Conservation (phyloP, 92 coral and sea anemone genomes). For the Zoanthus gigantus region DNA sequence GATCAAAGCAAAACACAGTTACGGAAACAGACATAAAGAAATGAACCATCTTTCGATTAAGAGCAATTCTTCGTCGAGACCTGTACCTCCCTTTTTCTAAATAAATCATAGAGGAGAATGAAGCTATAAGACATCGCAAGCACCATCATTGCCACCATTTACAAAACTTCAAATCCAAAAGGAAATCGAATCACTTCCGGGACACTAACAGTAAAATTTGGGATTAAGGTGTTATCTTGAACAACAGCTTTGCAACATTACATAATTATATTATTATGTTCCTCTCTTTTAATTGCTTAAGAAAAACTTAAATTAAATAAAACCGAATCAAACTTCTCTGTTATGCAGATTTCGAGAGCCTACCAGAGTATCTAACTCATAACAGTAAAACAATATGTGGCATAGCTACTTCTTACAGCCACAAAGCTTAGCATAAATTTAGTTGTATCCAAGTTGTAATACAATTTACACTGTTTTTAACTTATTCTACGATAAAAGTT, state of each 20-base stretch:
- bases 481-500: background rate
- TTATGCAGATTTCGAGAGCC: background rate
- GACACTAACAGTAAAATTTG: conserved; percentile 14
- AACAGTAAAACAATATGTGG: background rate
- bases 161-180: background rate
- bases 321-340: background rate
- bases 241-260: background rate
- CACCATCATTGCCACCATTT: background rate
- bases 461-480: background rate
- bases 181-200: conserved; percentile 50
- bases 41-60: conserved; percentile 4
- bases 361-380: background rate
- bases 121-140: background rate
- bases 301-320: background rate
- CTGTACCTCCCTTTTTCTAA: background rate
- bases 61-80: background rate
- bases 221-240: background rate
- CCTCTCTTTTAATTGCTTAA: background rate
- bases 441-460: background rate
- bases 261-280: background rate
- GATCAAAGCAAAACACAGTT: background rate
- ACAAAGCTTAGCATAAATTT: background rate
- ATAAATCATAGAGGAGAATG: background rate
- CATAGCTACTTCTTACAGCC: background rate
- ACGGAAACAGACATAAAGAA: background rate